Base-by-base conservation (phyloP, 1,140 invertebrate species). In the Solenopsis fugax region DNA sequence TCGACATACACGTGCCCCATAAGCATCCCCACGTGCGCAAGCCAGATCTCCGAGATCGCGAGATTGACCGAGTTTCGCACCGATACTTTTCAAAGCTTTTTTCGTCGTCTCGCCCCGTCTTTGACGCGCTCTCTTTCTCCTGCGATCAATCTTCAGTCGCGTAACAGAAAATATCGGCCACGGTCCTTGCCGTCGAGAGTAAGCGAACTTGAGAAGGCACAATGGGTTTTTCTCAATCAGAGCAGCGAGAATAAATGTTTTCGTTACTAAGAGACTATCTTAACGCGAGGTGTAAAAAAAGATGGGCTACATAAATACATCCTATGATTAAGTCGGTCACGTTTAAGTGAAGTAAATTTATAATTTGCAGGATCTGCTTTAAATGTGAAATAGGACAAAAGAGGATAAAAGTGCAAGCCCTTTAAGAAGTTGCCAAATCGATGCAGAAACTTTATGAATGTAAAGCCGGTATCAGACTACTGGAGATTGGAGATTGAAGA, bases 61-160 rank as follows among this genome's bases (percentile, higher is more conserved):
- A 29, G 78, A 71, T 81, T 71, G 78, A 81, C 78, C 78, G 78
- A 64, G 78, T 81, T 81, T 81, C 64, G 78, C 78, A 34, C 65
- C 34, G 37, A 81, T 81, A 71, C 48, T 81, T 71, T 69, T 4
- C 52, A 81, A 81, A 81, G 78, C 78, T 81, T 81, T 81, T 81
- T 81, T 81, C 78, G 78, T 54, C 64, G 34, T 69, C 77, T 69
- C 77, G 48, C 13, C 48, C 34, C 48, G 50, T 71, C 78, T 81
- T 71, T 81, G 78, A 81, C 78, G 64, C 64, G 78, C 50, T 71
- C 78, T 71, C 65, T 71, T 81, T 81, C 50, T 71, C 50, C 65
- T n/a, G 50, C n/a, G 52, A 81, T 81, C 78, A 81, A 81, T 81
- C 78, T 71, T 56, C 34, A 24, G 16, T 45, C 65, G 78, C 24